These are phyloP conservation scores for Alces alces DNA, from an alignment of 2,113 vertebrate genomes.

Conservation along the genomic window DNA sequence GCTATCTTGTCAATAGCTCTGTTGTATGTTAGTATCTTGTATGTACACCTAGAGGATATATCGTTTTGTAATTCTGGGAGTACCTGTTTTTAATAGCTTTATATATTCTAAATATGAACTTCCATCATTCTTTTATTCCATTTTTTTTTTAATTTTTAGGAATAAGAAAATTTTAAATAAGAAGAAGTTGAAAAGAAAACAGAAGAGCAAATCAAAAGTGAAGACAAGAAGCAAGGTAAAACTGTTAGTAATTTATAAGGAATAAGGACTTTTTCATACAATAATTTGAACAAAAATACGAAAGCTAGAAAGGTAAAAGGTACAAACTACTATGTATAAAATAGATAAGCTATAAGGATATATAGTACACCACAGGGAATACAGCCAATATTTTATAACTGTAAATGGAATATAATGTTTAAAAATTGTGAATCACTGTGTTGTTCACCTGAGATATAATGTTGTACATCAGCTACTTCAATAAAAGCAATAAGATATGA, in stretches of 20 bases:
- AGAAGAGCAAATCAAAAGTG: conserved; percentile 98
- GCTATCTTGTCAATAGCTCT: background rate
- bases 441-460: background rate
- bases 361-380: background rate
- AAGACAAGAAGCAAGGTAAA: conserved; percentile 97
- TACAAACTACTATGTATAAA: background rate
- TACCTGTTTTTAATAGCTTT: conserved; percentile 4
- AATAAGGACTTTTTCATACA: background rate
- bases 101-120: conserved; percentile 19
- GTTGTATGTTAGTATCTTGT: background rate
- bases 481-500: background rate
- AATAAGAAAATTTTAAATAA: conserved; percentile 98
- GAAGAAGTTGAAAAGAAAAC: conserved; percentile 98
- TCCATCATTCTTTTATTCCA: conserved; percentile 30
- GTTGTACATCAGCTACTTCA: background rate
- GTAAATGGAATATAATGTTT: background rate
- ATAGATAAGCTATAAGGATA: background rate
- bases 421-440: background rate
- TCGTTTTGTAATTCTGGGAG: background rate
- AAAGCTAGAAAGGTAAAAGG: background rate
- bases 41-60: background rate
- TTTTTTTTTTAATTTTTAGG: conserved; percentile 79
- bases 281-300: conserved; percentile 28
- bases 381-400: background rate
- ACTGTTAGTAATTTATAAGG: background rate